These are phyloP conservation scores for Karalla daura DNA, from an alignment of 2,797 vertebrate genomes.

Conservation along the genomic window DNA sequence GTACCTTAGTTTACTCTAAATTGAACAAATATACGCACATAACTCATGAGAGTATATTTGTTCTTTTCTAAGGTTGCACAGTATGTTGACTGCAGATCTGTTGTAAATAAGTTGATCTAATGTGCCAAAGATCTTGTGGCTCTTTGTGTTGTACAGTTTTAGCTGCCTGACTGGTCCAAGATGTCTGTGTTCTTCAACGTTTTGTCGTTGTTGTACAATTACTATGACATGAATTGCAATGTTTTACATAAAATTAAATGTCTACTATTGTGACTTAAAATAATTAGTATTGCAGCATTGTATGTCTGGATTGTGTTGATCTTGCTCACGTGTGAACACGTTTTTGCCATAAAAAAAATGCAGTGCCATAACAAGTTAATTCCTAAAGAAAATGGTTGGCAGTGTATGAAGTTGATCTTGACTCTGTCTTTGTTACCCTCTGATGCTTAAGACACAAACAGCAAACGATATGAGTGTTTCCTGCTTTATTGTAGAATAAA, in stretches of 20 bases:
- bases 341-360: too few species aligned
- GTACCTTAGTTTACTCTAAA: not conserved
- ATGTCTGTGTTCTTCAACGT: not conserved
- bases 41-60: not conserved
- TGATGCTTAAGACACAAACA: too few species aligned
- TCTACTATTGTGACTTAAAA: constrained; percentile 12
- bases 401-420: too few species aligned
- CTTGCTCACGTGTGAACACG: constrained; percentile 2
- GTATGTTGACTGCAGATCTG: not conserved
- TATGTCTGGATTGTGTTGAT: constrained; percentile 25
- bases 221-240: not conserved
- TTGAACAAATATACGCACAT: not conserved
- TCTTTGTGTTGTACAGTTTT: too few species aligned
- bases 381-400: too few species aligned
- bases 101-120: constrained; percentile 8
- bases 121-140: not conserved
- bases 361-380: too few species aligned
- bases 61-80: constrained; percentile 13
- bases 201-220: not conserved
- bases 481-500: too few species aligned
- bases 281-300: not conserved
- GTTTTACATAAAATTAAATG: not conserved
- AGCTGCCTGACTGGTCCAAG: not conserved
- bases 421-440: too few species aligned
- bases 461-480: too few species aligned